Base-by-base conservation (phyloP, 2,113 vertebrate genomes). In the Coregonus clupeaformis region DNA sequence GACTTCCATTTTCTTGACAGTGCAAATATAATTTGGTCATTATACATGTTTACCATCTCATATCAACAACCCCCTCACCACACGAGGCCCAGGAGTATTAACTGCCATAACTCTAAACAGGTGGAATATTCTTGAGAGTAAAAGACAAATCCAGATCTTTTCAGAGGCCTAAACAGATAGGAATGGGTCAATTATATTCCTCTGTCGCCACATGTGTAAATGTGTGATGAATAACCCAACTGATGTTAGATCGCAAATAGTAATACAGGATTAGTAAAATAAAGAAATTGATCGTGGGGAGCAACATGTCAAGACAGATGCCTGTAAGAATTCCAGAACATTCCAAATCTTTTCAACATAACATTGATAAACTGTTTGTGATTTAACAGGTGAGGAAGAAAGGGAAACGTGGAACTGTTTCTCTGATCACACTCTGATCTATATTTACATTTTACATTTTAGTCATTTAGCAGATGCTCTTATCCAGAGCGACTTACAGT, bases 11-110 rank as follows among this genome's bases (percentile, higher is more conserved):
- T 90, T 91, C 88, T 89, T 91, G 91, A 95, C 94, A 95, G 94
- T 94, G 95, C 94, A 96, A 96, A 96, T 92, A 94, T 90, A 92
- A 92, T 95, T 96, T 96, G 95, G 95, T 97, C 95, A 87, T 87
- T 93, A 89, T 93, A 95, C 87, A 92, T 89, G 93, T 82, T 85
- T 73, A 68, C 81, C 76, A 62, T 86, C 73, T 86, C 65, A n/a
- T 47, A 72, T 55, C 77, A 18, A n/a, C 57, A n/a, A 22, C 6
- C 57, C 76, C 79, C 81, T 32, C 82, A 93, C 73, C 75, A 71
- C 32, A 74, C 69, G 74, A 71, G 63, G 71, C 74, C 71, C 77
- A 77, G 49, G 68, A 60, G 82, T 71, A 20, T 30, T 57, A 67
- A 20, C 20, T 32, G 18, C 25, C 64, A 66, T 20, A 30, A 47